phyloP scores from a whole-genome alignment of 1,140 invertebrate species.

The Matsumurasca onukii region DNA sequence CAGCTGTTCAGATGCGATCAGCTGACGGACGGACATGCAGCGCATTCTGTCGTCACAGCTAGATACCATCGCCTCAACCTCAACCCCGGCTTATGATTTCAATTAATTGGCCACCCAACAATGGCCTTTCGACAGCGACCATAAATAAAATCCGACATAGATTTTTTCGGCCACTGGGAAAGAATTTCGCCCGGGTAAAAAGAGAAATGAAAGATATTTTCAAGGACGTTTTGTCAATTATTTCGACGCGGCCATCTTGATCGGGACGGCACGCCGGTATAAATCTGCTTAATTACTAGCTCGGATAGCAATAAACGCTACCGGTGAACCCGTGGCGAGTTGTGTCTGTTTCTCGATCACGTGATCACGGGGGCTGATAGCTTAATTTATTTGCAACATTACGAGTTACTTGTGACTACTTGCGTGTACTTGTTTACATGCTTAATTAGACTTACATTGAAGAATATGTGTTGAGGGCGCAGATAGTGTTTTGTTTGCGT shows the following conservation, averaged over 20 bases:
- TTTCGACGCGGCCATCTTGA: neutral
- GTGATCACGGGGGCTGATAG: too few relatives aligned
- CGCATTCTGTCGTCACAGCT: neutral
- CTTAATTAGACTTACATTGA: too few relatives aligned
- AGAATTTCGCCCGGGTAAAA: neutral
- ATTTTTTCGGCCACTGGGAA: neutral
- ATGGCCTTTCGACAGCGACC: neutral
- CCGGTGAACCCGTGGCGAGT: too few relatives aligned
- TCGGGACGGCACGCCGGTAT: neutral
- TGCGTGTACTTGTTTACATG: too few relatives aligned
- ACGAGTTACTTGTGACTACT: too few relatives aligned
- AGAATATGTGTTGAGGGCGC: too few relatives aligned
- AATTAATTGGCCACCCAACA: neutral
- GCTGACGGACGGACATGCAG: neutral
- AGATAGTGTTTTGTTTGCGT: too few relatives aligned
- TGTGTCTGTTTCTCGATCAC: too few relatives aligned
- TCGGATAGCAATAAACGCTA: neutral
- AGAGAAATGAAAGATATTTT: conserved; percentile 1
- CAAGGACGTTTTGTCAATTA: neutral
- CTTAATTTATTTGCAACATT: too few relatives aligned
- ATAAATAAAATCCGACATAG: neutral
- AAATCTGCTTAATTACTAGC: neutral
- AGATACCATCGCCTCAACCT: neutral
- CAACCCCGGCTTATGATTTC: neutral
- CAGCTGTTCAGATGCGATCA: neutral